These are phyloP conservation scores for Temnothorax longispinosus DNA, from an alignment of 1,140 invertebrate genomes.

Conservation along the genomic window DNA sequence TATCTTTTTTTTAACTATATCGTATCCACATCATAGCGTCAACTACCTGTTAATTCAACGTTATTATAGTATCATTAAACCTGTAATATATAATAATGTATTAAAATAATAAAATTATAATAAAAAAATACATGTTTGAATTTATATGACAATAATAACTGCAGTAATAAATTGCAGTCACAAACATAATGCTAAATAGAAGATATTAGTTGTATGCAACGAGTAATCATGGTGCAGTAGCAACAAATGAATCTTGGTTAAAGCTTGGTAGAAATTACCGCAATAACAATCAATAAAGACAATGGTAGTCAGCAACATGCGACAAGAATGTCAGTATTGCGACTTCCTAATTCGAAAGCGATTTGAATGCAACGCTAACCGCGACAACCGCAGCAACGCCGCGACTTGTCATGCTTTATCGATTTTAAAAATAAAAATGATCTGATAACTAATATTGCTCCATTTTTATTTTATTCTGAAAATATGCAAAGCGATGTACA, in stretches of 20 bases:
- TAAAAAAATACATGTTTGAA: constrained; percentile 15
- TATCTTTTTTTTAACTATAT: constrained; percentile 13
- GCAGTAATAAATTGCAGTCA: neutral
- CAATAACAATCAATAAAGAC: neutral
- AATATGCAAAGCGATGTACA: neutral
- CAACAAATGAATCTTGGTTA: constrained; percentile 4
- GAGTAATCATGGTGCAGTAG: neutral
- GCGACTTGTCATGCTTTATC: neutral
- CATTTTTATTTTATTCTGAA: neutral
- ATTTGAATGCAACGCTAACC: neutral
- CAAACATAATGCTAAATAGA: constrained; percentile 34
- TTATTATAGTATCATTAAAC: constrained; percentile 31
- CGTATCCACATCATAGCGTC: constrained; percentile 23
- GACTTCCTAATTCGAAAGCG: neutral
- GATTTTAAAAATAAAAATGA: neutral
- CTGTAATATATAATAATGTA: constrained; percentile 6
- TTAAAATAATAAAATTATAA: constrained; percentile 56
- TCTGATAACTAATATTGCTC: neutral
- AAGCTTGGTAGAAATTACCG: constrained; percentile 18
- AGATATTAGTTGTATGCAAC: constrained; percentile 20
- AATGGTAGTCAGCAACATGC: neutral
- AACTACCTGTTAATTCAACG: constrained; percentile 28
- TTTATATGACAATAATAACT: neutral
- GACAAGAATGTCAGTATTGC: neutral
- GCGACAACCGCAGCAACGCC: neutral